Evolutionary conservation across 1,140 invertebrate genomes (phyloP).

Genomic region (Saxidomus purpurata): DNA sequence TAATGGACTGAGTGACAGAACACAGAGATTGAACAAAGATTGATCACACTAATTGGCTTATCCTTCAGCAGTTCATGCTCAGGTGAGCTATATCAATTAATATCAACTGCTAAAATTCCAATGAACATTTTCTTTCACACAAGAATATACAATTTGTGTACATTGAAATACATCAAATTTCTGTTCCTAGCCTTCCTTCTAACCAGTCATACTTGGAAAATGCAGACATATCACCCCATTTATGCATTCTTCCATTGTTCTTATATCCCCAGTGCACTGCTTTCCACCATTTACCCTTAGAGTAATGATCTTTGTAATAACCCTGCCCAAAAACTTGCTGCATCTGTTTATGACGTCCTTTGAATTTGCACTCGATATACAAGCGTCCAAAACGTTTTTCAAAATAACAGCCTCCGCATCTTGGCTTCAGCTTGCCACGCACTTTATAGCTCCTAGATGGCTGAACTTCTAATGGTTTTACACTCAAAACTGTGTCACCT

Average conservation of each 20-base stretch:
- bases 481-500: background rate
- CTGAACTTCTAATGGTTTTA: background rate
- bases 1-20: too few relatives aligned
- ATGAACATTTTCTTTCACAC: too few relatives aligned
- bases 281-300: constrained; percentile 4
- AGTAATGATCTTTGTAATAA: constrained; percentile 35
- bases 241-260: constrained; percentile 8
- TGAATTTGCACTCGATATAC: constrained; percentile 38
- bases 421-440: background rate
- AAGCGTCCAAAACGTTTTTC: constrained; percentile 15
- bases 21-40: too few relatives aligned
- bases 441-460: constrained; percentile 13
- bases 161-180: constrained; percentile 12
- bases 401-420: constrained; percentile 42
- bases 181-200: constrained; percentile 16
- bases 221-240: background rate
- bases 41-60: too few relatives aligned
- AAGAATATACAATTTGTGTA: too few relatives aligned
- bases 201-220: constrained; percentile 35
- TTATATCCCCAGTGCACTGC: constrained; percentile 27
- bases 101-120: too few relatives aligned
- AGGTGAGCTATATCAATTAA: too few relatives aligned
- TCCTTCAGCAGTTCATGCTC: too few relatives aligned
- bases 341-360: constrained; percentile 49
- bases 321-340: background rate